Evolutionary conservation across 2,888 invertebrate genomes (phyloP), one percentile per base, ranked within the genome.

Genomic region (Drosophila lacicola): DNA sequence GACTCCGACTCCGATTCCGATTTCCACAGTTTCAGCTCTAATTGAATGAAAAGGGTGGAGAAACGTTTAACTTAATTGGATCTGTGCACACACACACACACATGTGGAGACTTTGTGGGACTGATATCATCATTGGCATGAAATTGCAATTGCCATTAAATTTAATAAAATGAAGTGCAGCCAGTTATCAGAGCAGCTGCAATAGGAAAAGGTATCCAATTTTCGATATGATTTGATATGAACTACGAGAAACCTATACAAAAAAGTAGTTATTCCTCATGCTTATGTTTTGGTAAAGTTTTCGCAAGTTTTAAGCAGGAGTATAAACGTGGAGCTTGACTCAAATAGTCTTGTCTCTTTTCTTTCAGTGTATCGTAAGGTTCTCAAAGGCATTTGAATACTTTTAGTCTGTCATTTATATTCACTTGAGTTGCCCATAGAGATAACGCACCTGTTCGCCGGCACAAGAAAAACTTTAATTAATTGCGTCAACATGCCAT

Each of bases 11-110:
- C 37, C n/a, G 66, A 56, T 9, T 50, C 33, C 42, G 36, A 29
- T 10, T 13, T 4, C 25, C 42, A 17, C 54, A 60, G 54, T 36
- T n/a, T 46, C 56, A 33, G n/a, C 51, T 78, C 61, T 75, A 86
- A 83, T 87, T 89, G 89, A 84, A 81, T 84, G 89, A 73, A 65
- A 78, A 66, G 82, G 77, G 82, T 66, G 88, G 73, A 64, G 78
- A 83, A 84, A 72, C 71, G 70, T 70, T 84, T 87, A 74, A 74
- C 65, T 73, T 89, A 89, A 89, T 89, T 83, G 88, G 75, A 65
- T 50, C 50, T 49, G 63, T 47, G 68, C 19, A 37, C 25, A 36
- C 14, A 6, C 50, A 49, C 21, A 37, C 13, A 17, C 5, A 51
- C 29, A 10, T 29, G 34, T 10, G 11, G 49, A 46, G 34, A 46